Percentiles rank a stretch among this genome's conserved stretches.
Conservation (phyloP, 92 coral and sea anemone species). For the Bergia puertoricense region DNA sequence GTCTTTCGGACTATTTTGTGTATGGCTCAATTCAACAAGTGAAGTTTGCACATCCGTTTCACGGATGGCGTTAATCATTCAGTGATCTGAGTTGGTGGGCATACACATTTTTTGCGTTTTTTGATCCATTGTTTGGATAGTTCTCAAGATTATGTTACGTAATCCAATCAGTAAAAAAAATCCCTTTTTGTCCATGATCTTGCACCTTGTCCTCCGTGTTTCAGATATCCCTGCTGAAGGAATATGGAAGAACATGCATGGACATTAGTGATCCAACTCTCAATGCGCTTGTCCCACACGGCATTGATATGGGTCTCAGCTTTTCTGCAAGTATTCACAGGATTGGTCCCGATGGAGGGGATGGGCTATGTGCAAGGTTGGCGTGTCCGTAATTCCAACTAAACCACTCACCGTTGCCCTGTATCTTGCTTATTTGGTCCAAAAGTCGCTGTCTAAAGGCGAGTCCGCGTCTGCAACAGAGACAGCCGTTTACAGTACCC, state of each 20-base stretch:
- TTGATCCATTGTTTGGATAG: too few species aligned
- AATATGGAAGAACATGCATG: background rate
- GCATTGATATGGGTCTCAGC: background rate
- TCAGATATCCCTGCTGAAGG: background rate
- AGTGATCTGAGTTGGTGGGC: too few species aligned
- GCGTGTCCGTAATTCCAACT: background rate
- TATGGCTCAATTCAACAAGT: too few species aligned
- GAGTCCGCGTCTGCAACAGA: background rate
- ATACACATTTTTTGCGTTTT: too few species aligned
- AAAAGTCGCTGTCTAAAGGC: background rate
- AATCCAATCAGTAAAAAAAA: too few species aligned
- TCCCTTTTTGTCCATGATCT: too few species aligned
- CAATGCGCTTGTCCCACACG: background rate
- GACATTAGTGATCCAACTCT: background rate
- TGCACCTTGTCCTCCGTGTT: too few species aligned
- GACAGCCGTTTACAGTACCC: conserved; percentile 9
- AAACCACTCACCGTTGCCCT: background rate
- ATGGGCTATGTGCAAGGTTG: background rate
- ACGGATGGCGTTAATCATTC: too few species aligned
- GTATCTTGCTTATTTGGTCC: conserved; percentile 8
- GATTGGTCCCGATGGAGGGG: conserved; percentile 6
- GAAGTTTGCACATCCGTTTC: too few species aligned
- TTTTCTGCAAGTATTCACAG: conserved; percentile 5
- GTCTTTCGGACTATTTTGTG: too few species aligned
- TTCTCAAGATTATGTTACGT: too few species aligned